Conservation (phyloP, 1,140 invertebrate species). For the Drosophila chauvacae region DNA sequence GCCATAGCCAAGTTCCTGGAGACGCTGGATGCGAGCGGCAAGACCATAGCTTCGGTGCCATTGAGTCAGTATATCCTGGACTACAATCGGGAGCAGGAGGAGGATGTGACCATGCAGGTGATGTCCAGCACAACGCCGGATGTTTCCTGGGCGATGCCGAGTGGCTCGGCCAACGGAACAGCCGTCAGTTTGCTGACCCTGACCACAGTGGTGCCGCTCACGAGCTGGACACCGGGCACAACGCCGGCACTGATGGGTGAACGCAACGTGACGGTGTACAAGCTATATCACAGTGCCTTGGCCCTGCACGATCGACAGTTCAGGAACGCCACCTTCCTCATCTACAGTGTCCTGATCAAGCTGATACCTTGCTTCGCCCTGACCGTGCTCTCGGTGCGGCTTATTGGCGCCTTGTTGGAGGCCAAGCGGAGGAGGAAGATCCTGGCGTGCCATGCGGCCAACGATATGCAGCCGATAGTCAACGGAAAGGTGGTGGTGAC, state of each 20-base stretch:
- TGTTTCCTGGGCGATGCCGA: slow-evolving; percentile 38
- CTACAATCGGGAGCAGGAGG: slow-evolving; percentile 49
- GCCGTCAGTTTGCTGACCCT: slow-evolving; percentile 8
- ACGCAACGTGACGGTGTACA: slow-evolving; percentile 75
- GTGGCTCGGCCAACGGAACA: slow-evolving; percentile 29
- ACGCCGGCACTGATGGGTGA: slow-evolving; percentile 10
- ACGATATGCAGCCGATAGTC: slow-evolving; percentile 85
- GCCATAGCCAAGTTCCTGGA: slow-evolving; percentile 85
- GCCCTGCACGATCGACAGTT: slow-evolving; percentile 69
- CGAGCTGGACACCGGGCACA: slow-evolving; percentile 11
- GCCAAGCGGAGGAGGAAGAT: slow-evolving; percentile 91
- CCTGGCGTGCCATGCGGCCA: slow-evolving; percentile 86
- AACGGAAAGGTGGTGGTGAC: slow-evolving; percentile 77
- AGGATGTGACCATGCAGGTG: slow-evolving; percentile 65
- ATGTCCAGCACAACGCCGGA: slow-evolving; percentile 70
- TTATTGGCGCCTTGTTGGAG: slow-evolving; percentile 91
- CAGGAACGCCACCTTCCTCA: slow-evolving; percentile 90
- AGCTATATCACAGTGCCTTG: slow-evolving; percentile 65
- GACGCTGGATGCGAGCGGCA: slow-evolving; percentile 85
- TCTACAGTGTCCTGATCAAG: slow-evolving; percentile 94
- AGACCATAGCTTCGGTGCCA: slow-evolving; percentile 72
- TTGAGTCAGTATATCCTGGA: slow-evolving; percentile 75
- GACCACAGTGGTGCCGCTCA: slow-evolving; percentile 42
- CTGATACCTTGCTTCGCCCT: slow-evolving; percentile 92
- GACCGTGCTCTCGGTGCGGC: slow-evolving; percentile 91